phyloP scores from a whole-genome alignment of 2,797 vertebrate genomes.

The Epinephelus coioides region DNA sequence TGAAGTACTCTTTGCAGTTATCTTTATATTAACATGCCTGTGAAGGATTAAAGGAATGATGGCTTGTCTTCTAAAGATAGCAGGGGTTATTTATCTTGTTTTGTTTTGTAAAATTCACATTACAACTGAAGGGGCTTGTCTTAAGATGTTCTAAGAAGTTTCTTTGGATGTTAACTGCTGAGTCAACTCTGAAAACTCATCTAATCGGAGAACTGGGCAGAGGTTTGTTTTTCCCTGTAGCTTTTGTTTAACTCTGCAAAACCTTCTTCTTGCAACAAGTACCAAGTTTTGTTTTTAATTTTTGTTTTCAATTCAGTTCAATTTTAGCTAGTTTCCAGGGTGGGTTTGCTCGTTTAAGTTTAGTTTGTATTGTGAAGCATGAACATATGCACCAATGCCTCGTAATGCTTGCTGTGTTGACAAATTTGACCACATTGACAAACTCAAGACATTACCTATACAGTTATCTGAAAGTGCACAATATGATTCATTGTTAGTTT shows the following conservation, averaged over 20 bases:
- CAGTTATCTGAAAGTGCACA: too few relatives aligned
- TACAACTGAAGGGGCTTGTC: background rate
- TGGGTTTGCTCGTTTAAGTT: too few relatives aligned
- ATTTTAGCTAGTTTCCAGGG: too few relatives aligned
- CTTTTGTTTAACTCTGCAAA: background rate
- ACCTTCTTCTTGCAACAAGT: background rate
- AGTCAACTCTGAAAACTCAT: background rate
- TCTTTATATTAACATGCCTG: background rate
- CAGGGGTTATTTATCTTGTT: background rate
- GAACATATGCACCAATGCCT: too few relatives aligned
- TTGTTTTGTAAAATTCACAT: background rate
- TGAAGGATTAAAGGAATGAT: background rate
- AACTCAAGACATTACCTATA: too few relatives aligned
- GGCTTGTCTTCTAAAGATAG: background rate
- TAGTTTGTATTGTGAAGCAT: too few relatives aligned
- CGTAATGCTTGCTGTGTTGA: too few relatives aligned
- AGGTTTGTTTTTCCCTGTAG: background rate
- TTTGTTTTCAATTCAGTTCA: too few relatives aligned
- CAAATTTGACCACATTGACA: too few relatives aligned
- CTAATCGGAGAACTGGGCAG: background rate
- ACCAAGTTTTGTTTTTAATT: too few relatives aligned
- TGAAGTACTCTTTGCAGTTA: background rate
- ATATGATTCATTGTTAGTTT: too few relatives aligned
- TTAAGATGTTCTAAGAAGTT: background rate
- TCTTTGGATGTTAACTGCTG: background rate